phyloP scores from a whole-genome alignment of 2,113 vertebrate genomes.

The Ctenomys sociabilis region DNA sequence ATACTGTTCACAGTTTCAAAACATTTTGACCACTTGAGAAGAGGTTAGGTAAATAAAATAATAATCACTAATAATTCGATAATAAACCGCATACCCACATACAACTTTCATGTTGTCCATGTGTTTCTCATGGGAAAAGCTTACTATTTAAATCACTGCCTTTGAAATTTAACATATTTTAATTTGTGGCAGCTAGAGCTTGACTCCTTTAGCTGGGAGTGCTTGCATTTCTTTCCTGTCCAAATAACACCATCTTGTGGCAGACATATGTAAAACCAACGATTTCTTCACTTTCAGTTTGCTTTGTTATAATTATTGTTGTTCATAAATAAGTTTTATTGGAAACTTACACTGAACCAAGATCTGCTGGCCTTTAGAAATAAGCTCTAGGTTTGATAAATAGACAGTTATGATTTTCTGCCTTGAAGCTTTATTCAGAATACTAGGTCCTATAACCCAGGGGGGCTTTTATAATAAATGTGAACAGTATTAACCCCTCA shows the following conservation, averaged over 20 bases:
- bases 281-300: neutral
- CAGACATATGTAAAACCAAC: neutral
- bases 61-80: neutral
- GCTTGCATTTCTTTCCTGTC: neutral
- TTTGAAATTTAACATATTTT: neutral
- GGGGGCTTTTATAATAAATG: too few species aligned
- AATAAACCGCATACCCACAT: neutral
- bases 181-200: neutral
- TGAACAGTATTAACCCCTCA: too few species aligned
- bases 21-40: neutral
- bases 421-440: neutral
- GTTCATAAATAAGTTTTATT: neutral
- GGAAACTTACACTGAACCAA: neutral
- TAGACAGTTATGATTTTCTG: neutral
- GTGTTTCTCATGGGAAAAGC: neutral
- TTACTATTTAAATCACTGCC: neutral
- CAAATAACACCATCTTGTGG: constrained; percentile 72
- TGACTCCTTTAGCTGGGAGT: neutral
- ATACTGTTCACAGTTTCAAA: neutral
- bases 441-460: neutral
- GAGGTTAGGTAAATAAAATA: neutral
- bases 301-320: neutral
- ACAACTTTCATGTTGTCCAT: neutral
- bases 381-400: neutral
- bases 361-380: neutral